Base-by-base conservation (phyloP, 2,797 vertebrate genomes). In the Harpagifer antarcticus region DNA sequence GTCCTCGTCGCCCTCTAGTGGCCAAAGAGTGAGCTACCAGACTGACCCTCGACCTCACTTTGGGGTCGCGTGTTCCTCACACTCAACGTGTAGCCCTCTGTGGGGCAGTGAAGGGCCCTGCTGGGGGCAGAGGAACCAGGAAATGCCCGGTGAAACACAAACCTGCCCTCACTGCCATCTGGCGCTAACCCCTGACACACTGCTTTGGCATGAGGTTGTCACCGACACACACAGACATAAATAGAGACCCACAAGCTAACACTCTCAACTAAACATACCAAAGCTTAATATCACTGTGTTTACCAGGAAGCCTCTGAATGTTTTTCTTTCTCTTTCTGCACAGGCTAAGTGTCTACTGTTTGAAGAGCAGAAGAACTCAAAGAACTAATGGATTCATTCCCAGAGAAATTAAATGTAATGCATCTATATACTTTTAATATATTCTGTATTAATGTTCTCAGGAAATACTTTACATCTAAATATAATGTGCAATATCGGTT, bases 21-120 rank as follows among this genome's bases (percentile, higher is more conserved):
- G 84, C 14, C 86, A 90, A 40, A 91, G 75, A 73, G 64, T 94
- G 62, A 90, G 47, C 85, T 95, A 94, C 90, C 94, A 94, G 90
- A 93, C 89, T 42, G 95, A 96, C 76, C 95, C 95, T 43, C 87
- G 95, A 13, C 94, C 95, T 71, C 95, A 96, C 85, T 96, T 96
- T 76, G 95, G 95, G 0, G 93, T 96, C 0, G 92, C 94, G 9
- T 93, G 86, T 70, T 96, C 95, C 44, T 93, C 93, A 44, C 94
- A 88, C 76, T 95, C 95, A 19, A 89, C 93, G 0, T 88, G 93
- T 68, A 91, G 87, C 50, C 93, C 94, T 0, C 90, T 95, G 68
- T 96, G 95, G 95, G 93, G 93, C 82, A 92, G 84, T 6, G 90
- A 94, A 63, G 92, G 93, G 17, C 93, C 89, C 16, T 84, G 87